phyloP scores from a whole-genome alignment of 2,888 invertebrate genomes.

The Clusia tigrina region DNA sequence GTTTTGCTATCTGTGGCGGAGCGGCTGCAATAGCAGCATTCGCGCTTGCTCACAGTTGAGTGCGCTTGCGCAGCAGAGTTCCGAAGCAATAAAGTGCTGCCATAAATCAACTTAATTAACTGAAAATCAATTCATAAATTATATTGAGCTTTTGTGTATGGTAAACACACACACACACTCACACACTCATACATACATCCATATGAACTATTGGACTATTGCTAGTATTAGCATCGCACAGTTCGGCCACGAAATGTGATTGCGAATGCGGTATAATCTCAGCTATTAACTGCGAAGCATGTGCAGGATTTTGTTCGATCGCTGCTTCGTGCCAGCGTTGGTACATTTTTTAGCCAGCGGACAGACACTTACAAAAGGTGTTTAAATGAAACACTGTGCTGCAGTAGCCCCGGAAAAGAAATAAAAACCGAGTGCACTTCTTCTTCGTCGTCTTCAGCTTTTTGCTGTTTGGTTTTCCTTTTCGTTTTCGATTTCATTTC shows the following conservation, averaged over 20 bases:
- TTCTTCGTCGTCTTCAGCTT: too few relatives aligned
- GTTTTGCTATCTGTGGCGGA: too few relatives aligned
- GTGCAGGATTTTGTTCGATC: background rate
- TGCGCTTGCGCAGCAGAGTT: constrained; percentile 48
- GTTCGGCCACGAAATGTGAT: constrained; percentile 12
- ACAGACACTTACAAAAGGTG: background rate
- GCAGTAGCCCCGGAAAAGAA: background rate
- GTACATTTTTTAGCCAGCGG: background rate
- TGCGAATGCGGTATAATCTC: constrained; percentile 19
- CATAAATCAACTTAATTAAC: constrained; percentile 61
- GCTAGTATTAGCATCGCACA: background rate
- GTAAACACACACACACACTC: constrained; percentile 16
- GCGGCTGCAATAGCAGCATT: constrained; percentile 6
- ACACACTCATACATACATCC: constrained; percentile 3
- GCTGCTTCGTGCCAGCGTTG: background rate
- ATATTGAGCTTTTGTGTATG: constrained; percentile 31
- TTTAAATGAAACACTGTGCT: background rate
- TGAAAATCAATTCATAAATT: constrained; percentile 60
- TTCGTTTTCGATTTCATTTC: background rate
- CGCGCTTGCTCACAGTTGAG: constrained; percentile 17
- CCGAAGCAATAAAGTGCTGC: constrained; percentile 54
- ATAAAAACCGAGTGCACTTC: background rate
- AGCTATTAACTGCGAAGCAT: constrained; percentile 14
- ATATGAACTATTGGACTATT: too few relatives aligned
- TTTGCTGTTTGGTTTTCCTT: background rate